Conservation (phyloP, 2,113 vertebrate genomes). For the Amia ocellicauda region DNA sequence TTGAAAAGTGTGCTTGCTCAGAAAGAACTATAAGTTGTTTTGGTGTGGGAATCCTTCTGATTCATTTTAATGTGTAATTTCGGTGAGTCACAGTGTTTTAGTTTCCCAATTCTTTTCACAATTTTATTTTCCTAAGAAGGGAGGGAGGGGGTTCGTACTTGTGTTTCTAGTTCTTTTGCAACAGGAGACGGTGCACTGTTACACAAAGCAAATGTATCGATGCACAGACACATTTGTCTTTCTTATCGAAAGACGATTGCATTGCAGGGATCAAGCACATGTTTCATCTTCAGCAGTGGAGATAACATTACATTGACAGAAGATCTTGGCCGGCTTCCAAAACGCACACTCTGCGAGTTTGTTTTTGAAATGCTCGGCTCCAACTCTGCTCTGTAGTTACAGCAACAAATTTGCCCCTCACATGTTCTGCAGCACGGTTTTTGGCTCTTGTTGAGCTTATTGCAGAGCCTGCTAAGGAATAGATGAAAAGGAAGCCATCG, state of each 20-base stretch:
- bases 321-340: neutral
- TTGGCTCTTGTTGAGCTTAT: neutral
- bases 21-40: too few species aligned
- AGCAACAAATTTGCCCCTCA: neutral
- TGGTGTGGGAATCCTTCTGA: too few species aligned
- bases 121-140: too few species aligned
- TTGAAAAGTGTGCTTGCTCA: too few species aligned
- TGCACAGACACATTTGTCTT: conserved; percentile 2
- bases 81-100: too few species aligned
- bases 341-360: neutral
- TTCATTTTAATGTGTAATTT: too few species aligned
- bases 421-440: neutral
- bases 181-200: too few species aligned
- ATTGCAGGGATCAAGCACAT: neutral
- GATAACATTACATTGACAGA: neutral
- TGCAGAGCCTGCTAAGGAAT: neutral
- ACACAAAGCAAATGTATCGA: too few species aligned
- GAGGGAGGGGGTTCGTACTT: too few species aligned
- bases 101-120: too few species aligned
- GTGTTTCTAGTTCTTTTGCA: too few species aligned
- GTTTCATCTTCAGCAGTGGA: neutral
- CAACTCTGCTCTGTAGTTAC: neutral
- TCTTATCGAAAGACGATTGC: neutral
- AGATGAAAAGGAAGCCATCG: conserved; percentile 22
- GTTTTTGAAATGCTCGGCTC: neutral